Conservation (phyloP, 2,797 vertebrate genomes). For the Manis pentadactyla region DNA sequence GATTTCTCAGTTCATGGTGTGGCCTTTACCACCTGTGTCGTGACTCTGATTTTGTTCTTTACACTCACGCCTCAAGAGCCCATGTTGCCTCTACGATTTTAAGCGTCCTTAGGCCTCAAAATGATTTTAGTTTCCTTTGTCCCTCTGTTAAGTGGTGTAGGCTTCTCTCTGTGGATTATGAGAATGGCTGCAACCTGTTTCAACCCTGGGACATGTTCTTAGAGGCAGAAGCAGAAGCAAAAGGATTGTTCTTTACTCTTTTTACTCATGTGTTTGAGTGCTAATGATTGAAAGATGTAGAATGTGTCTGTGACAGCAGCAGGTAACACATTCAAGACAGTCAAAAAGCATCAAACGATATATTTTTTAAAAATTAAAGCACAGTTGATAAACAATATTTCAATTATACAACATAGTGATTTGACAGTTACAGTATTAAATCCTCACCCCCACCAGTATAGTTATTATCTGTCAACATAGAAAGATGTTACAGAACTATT, state of each 20-base stretch:
- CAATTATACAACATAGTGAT: too few relatives aligned
- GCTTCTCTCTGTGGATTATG: not conserved
- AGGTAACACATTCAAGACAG: not conserved
- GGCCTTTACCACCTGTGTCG: accelerated
- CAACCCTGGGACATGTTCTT: not conserved
- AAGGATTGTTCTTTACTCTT: not conserved
- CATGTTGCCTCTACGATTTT: not conserved
- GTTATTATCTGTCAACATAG: too few relatives aligned
- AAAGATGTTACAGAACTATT: too few relatives aligned
- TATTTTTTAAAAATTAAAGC: too few relatives aligned
- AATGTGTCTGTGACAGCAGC: accelerated
- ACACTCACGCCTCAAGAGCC: not conserved
- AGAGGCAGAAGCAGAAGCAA: not conserved
- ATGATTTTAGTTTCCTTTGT: not conserved
- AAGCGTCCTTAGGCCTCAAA: not conserved
- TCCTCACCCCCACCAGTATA: too few relatives aligned
- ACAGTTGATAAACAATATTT: too few relatives aligned
- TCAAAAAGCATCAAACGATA: too few relatives aligned
- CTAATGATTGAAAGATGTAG: not conserved
- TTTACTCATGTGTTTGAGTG: not conserved
- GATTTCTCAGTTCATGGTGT: not conserved
- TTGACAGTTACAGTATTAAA: too few relatives aligned
- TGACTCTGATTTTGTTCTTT: not conserved
- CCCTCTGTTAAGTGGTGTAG: not conserved
- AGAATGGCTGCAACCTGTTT: not conserved